A percentile compares a stretch with the other conserved stretches of the same genome.
These are phyloP conservation scores for Gopherus evgoodei DNA, from an alignment of 2,113 vertebrate genomes.

Conservation along the genomic window DNA sequence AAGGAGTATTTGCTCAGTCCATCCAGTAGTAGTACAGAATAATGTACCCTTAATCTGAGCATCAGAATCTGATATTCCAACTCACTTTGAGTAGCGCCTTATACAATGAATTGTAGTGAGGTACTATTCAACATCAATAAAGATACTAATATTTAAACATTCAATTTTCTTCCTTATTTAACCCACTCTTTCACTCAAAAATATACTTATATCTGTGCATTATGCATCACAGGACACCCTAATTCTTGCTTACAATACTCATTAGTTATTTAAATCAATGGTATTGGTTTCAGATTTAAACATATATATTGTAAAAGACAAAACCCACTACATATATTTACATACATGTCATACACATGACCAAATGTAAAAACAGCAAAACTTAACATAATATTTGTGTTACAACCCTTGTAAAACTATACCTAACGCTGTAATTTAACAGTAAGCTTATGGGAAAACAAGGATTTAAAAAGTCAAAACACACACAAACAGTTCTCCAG, in stretches of 20 bases:
- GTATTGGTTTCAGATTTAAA: background rate
- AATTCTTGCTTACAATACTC: background rate
- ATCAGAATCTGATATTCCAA: too few species aligned
- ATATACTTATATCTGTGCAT: too few species aligned
- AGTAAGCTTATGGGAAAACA: slow-evolving; percentile 4
- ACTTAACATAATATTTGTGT: background rate
- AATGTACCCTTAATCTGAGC: background rate
- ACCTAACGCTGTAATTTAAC: background rate
- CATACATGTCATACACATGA: background rate
- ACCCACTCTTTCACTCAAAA: too few species aligned
- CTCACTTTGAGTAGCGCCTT: too few species aligned
- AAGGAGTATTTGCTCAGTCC: background rate
- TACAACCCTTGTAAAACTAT: background rate
- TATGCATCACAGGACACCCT: background rate
- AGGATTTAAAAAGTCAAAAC: background rate
- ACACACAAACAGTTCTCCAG: background rate
- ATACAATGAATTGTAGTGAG: background rate
- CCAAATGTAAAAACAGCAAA: background rate
- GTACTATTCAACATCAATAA: background rate
- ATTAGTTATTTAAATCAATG: background rate
- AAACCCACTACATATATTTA: background rate
- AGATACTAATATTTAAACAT: too few species aligned
- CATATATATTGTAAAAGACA: background rate
- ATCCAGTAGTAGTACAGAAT: rapidly evolving
- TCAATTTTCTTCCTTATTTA: too few species aligned